Percentiles rank a stretch among this genome's conserved stretches.
Evolutionary conservation across 2,888 invertebrate genomes (phyloP).

Genomic region (Neocrepidodera transversa): DNA sequence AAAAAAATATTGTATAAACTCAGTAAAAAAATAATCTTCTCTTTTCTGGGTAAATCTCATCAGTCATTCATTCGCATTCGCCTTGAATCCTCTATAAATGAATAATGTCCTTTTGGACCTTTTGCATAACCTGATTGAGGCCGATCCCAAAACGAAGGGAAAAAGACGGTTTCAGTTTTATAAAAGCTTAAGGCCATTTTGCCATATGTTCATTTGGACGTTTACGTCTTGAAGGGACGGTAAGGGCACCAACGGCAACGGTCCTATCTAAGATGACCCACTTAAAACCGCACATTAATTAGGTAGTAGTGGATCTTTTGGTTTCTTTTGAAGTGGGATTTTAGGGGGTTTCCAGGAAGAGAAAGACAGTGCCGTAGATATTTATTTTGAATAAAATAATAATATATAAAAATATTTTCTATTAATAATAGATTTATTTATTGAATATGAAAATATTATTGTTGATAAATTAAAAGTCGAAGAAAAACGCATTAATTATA

Average conservation of each 20-base stretch:
- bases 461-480: no score
- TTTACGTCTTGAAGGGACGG: slow-evolving; percentile 13
- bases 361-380: neutral
- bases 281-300: slow-evolving; percentile 44
- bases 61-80: slow-evolving; percentile 12
- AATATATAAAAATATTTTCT: no score
- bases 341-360: slow-evolving; percentile 1
- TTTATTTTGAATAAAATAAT: no score
- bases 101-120: slow-evolving; percentile 21
- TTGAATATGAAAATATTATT: no score
- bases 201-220: slow-evolving; percentile 35
- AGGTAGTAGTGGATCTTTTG: slow-evolving; percentile 24
- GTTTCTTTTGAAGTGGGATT: slow-evolving; percentile 35
- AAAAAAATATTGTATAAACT: no score
- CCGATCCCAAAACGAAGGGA: slow-evolving; percentile 12
- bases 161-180: slow-evolving; percentile 30
- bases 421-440: no score
- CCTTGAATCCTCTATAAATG: slow-evolving; percentile 26
- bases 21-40: no score
- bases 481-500: no score
- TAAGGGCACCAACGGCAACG: slow-evolving; percentile 5
- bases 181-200: slow-evolving; percentile 20
- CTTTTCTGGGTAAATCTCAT: slow-evolving; percentile 19
- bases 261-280: slow-evolving; percentile 40
- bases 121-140: slow-evolving; percentile 37